Conservation (phyloP, 2,888 invertebrate genomes). For the Cosmia trapezina region DNA sequence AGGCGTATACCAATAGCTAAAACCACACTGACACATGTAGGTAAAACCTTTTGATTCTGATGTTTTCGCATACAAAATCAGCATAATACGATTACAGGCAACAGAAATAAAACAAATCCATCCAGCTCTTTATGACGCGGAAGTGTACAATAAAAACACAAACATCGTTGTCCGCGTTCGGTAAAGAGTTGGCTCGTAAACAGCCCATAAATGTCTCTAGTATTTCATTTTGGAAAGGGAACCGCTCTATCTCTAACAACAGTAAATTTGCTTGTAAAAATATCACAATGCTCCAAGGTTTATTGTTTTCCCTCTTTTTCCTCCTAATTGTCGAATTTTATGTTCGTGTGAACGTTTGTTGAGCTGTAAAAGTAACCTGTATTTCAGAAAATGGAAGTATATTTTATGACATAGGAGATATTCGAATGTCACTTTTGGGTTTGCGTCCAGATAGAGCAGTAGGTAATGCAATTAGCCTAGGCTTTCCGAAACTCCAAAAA, state of each 20-base stretch:
- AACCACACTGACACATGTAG: not conserved
- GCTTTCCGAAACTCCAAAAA: constrained; percentile 23
- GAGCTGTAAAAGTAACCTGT: constrained; percentile 55
- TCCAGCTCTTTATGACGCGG: constrained; percentile 66
- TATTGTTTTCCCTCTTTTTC: constrained; percentile 80
- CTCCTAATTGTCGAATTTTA: constrained; percentile 77
- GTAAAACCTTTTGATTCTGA: constrained; percentile 1
- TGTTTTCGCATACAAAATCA: constrained; percentile 29
- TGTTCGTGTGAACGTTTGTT: constrained; percentile 63
- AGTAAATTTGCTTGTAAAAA: constrained; percentile 79
- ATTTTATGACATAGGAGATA: constrained; percentile 2
- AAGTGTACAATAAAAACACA: constrained; percentile 74
- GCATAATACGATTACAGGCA: constrained; percentile 46
- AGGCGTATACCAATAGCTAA: not conserved
- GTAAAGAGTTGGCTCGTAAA: constrained; percentile 84
- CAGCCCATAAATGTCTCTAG: constrained; percentile 81
- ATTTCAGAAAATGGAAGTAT: constrained; percentile 18
- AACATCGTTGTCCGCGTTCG: constrained; percentile 74
- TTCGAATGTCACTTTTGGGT: constrained; percentile 24
- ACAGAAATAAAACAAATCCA: constrained; percentile 58
- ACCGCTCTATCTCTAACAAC: constrained; percentile 64
- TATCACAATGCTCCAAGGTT: constrained; percentile 71
- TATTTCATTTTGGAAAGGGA: constrained; percentile 76
- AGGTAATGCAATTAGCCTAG: constrained; percentile 28
- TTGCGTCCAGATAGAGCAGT: constrained; percentile 19